Base-by-base conservation (phyloP, 2,113 vertebrate genomes). In the Peromyscus californicus region DNA sequence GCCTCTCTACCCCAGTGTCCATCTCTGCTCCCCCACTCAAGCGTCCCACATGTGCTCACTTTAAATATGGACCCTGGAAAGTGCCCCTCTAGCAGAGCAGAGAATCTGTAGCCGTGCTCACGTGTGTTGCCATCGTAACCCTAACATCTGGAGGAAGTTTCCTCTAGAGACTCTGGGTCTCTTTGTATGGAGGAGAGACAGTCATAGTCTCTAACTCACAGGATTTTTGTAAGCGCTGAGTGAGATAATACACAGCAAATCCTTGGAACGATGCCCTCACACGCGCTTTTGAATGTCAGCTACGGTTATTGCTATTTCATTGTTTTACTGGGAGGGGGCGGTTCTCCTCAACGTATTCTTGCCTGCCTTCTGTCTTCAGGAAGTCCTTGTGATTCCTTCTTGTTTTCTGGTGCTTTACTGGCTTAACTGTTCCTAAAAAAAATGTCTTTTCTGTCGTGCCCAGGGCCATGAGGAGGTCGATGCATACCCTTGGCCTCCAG, bases 341-440 rank as follows among this genome's bases (percentile, higher is more conserved):
- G 78, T 78, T 90, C 82, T 90, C 69, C 11, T 31, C 67, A 61
- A 22, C 78, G 76, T 72, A 75, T 82, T 85, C 42, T 59, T 51
- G 42, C 24, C 69, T 69, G 54, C 78, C 29, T 61, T 95, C 86
- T 70, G 42, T 78, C 45, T 89, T 95, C 78, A 85, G 61, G 42
- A 61, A 93, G 24, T 24, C 29, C 54, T 29, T 86, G 39, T 39
- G 57, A 83, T 89, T 92, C 12, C 63, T 80, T 92, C 45, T 82
- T 91, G 78, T 83, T 91, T 95, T 76, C 39, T 90, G 70, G 54
- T 33, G 54, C 22, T 61, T 17, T 67, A 54, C 69, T 86, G 36
- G 65, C 78, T 93, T 94, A 87, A 31, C 82, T 93, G 69, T 87
- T 82, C 39, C 39, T 95, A 59, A 70, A 90, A 90, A 48, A 83